Conservation (phyloP, 2,888 invertebrate species). For the Kryphioiulus occultus region DNA sequence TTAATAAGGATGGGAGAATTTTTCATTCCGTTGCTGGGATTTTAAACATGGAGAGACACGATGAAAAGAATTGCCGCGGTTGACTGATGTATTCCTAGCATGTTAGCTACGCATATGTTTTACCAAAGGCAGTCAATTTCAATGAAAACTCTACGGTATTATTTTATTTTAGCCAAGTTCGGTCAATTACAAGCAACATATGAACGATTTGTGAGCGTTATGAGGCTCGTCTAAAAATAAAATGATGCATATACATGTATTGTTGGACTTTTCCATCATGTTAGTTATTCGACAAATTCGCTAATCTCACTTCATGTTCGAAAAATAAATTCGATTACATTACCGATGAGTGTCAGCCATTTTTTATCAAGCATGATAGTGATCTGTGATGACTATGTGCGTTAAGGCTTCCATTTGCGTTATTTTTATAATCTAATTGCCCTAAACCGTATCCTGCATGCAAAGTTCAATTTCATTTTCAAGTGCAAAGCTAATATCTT, state of each 20-base stretch:
- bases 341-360: not conserved
- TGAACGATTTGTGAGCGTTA: too few relatives aligned
- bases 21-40: not conserved
- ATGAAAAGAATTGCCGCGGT: not conserved
- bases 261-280: too few relatives aligned
- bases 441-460: not conserved
- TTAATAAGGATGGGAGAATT: not conserved
- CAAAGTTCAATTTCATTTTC: not conserved
- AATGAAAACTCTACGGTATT: not conserved
- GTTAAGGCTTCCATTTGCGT: not conserved
- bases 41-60: not conserved
- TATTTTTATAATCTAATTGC: not conserved
- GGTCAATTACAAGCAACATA: too few relatives aligned
- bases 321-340: not conserved
- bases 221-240: too few relatives aligned
- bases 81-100: not conserved
- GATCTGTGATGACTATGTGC: not conserved
- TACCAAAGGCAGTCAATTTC: not conserved
- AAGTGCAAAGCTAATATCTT: constrained; percentile 35
- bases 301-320: too few relatives aligned
- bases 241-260: too few relatives aligned
- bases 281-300: too few relatives aligned
- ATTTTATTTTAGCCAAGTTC: too few relatives aligned
- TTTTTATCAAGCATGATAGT: not conserved
- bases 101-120: too few relatives aligned